Percentiles rank a stretch among this genome's conserved stretches.
phyloP scores from a whole-genome alignment of 2,888 invertebrate genomes.

The Melieria picta region DNA sequence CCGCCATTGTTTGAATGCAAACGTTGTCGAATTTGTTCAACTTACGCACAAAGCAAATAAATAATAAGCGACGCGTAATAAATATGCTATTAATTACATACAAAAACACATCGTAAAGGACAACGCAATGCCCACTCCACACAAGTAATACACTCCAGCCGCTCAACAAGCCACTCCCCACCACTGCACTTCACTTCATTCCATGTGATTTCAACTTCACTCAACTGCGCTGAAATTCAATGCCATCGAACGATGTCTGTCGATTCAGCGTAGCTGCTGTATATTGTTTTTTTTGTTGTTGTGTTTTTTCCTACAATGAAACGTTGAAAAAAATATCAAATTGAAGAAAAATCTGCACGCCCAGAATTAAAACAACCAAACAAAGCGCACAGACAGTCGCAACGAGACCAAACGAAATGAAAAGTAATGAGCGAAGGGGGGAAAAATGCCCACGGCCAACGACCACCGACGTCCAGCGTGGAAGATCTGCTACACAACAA shows the following conservation, averaged over 20 bases:
- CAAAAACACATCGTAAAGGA: background rate
- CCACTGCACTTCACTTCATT: no score
- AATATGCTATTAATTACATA: constrained; percentile 53
- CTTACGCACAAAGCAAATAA: constrained; percentile 30
- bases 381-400: background rate
- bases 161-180: no score
- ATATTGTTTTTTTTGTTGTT: background rate
- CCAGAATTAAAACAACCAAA: no score
- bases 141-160: background rate
- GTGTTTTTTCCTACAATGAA: constrained; percentile 45
- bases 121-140: constrained; percentile 15
- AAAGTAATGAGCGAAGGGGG: constrained; percentile 42
- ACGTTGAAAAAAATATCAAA: background rate
- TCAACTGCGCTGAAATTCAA: constrained; percentile 48
- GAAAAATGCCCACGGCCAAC: no score
- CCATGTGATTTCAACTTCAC: background rate
- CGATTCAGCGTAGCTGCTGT: no score
- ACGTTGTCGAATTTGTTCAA: constrained; percentile 4
- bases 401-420: background rate
- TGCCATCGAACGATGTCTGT: constrained; percentile 41
- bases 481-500: no score
- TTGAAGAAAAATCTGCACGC: no score
- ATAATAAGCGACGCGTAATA: constrained; percentile 36
- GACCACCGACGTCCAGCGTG: no score
- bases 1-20: no score